phyloP scores from a whole-genome alignment of 2,888 invertebrate species.

The Cosmorhoe ocellata region DNA sequence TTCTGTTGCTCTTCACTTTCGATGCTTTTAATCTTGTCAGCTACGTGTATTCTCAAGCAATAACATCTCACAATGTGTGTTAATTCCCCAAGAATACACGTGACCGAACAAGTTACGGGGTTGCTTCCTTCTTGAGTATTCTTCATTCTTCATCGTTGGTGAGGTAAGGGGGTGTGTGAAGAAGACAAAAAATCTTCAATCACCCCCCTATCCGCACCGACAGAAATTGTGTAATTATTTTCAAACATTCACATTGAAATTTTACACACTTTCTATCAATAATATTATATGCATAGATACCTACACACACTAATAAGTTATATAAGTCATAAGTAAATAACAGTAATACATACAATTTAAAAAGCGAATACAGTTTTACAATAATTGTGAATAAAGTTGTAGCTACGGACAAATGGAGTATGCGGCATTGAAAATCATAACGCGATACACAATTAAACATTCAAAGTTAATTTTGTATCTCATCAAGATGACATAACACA shows the following conservation, averaged over 20 bases:
- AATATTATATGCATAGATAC: too few species aligned
- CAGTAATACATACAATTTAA: neutral
- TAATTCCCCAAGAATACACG: constrained; percentile 99
- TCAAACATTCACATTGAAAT: constrained; percentile 13
- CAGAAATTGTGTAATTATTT: constrained; percentile 27
- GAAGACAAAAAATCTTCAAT: constrained; percentile 2
- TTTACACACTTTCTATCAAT: constrained; percentile 24
- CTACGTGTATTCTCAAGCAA: constrained; percentile 99
- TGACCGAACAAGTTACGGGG: constrained; percentile 89
- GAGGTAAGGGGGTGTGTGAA: constrained; percentile 16
- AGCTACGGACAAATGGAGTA: constrained; percentile 10
- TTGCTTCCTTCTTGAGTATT: constrained; percentile 38
- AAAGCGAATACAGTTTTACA: constrained; percentile 14
- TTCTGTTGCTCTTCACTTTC: constrained; percentile 8
- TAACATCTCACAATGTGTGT: constrained; percentile 97
- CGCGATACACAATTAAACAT: constrained; percentile 18
- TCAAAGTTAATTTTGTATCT: constrained; percentile 18
- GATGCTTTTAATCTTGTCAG: constrained; percentile 87
- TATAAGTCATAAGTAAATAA: too few species aligned
- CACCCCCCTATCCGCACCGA: constrained; percentile 15
- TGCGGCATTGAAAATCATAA: constrained; percentile 10
- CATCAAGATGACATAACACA: constrained; percentile 7
- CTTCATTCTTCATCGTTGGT: constrained; percentile 13
- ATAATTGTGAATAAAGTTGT: constrained; percentile 26
- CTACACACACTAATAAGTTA: too few species aligned